phyloP scores from a whole-genome alignment of 1,140 invertebrate species.

The fruit fly (Drosophila melanogaster) region Release_6_plus_ISO1_MT NC_004354.4:17110501-17111000 shows the following conservation, averaged over 20 bases:
- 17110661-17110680: constrained; percentile 13
- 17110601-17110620: constrained; percentile 29
- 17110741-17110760: background rate
- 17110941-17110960: constrained; percentile 10
- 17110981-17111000: constrained; percentile 10
- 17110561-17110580: background rate
- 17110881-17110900: constrained; percentile 29
- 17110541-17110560: constrained; percentile 4
- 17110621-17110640: constrained; percentile 1
- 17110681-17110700: constrained; percentile 4
- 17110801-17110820: constrained; percentile 16
- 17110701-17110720: constrained; percentile 7
- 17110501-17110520: background rate
- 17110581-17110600: constrained; percentile 31
- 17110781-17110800: constrained; percentile 1
- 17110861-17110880: constrained; percentile 28
- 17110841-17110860: constrained; percentile 4
- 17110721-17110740: background rate
- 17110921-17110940: background rate
- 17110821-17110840: constrained; percentile 28
- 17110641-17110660: constrained; percentile 10
- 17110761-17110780: background rate
- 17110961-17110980: constrained; percentile 10
- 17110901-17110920: constrained; percentile 6
- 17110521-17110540: background rate